Evolutionary conservation across 2,888 invertebrate genomes (phyloP).

Genomic region (Nezara viridula): DNA sequence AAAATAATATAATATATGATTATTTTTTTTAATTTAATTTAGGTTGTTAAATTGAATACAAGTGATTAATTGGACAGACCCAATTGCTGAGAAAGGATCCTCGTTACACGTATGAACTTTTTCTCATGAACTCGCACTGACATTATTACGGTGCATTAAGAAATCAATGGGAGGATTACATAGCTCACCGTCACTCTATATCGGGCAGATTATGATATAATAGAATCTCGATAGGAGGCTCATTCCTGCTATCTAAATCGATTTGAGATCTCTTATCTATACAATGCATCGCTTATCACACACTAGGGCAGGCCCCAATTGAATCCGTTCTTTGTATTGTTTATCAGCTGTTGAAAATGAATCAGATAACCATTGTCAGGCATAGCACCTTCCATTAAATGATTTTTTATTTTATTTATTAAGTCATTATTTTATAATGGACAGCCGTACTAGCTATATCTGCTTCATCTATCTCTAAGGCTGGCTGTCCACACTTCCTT

Average conservation of each 20-base stretch:
- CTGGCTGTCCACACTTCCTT: no score
- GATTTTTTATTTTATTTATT: not conserved
- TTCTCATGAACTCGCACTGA: no score
- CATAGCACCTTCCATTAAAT: not conserved
- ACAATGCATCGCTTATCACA: not conserved
- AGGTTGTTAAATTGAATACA: no score
- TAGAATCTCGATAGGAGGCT: no score
- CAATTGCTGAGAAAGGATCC: no score
- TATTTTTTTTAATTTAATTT: no score
- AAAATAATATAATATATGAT: no score
- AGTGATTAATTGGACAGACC: no score
- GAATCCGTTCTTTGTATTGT: not conserved
- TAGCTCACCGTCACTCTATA: not conserved
- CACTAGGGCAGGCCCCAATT: not conserved
- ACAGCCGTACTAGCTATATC: no score
- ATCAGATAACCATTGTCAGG: not conserved
- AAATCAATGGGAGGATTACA: not conserved
- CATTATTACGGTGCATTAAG: no score
- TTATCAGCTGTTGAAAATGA: not conserved
- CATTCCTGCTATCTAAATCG: not conserved
- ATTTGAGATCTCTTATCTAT: constrained; percentile 4
- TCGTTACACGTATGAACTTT: no score
- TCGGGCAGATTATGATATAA: not conserved
- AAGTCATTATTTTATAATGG: not conserved
- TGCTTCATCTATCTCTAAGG: no score